A percentile compares a stretch with the other conserved stretches of the same genome.
Conservation (phyloP, 2,113 vertebrate genomes). For the Rhagologus leucostigma region DNA sequence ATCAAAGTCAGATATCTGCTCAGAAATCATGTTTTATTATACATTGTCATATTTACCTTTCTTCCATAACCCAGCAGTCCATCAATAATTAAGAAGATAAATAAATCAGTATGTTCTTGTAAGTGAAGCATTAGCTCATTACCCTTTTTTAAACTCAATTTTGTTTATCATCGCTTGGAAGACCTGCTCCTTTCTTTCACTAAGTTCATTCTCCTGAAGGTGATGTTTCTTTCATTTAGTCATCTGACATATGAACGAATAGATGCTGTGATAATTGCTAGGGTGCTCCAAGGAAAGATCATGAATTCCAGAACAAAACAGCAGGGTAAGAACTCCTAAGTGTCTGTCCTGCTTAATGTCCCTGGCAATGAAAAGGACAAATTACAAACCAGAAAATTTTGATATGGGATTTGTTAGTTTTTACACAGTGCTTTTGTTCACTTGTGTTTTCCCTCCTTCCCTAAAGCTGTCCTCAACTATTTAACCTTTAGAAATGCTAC, state of each 20-base stretch:
- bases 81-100: not conserved
- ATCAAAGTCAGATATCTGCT: not conserved
- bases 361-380: not conserved
- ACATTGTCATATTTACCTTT: not conserved
- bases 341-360: not conserved
- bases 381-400: not conserved
- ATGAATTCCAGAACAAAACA: not conserved
- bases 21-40: not conserved
- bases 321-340: not conserved
- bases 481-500: not conserved
- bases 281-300: not conserved
- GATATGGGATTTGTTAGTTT: not conserved
- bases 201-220: not conserved
- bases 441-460: not conserved
- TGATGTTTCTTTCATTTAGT: not conserved
- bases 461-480: not conserved
- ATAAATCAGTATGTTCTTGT: not conserved
- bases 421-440: not conserved
- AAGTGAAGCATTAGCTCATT: not conserved
- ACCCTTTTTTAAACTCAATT: not conserved
- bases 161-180: not conserved
- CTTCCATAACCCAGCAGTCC: not conserved
- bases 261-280: not conserved
- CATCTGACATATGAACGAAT: not conserved
- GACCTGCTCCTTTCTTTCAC: not conserved